Conservation (phyloP, 2,888 invertebrate genomes). For the Caradrina clavipalpis region DNA sequence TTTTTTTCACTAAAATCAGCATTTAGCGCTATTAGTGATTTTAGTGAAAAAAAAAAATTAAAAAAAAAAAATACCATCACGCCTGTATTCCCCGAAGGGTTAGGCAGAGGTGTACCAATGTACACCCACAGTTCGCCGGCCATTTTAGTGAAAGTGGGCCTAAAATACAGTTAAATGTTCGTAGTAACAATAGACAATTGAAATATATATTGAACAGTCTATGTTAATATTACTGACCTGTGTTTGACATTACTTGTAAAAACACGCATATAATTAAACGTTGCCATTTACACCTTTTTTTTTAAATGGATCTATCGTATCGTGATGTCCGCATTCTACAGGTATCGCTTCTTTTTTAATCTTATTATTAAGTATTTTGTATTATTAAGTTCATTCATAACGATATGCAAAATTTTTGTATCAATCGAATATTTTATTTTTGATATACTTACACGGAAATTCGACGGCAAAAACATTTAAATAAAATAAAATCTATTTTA, state of each 20-base stretch:
- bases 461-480: too few relatives aligned
- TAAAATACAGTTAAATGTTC: slow-evolving; percentile 1
- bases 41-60: too few relatives aligned
- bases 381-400: background rate
- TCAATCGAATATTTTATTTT: background rate
- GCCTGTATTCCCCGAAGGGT: too few relatives aligned
- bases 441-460: too few relatives aligned
- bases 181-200: slow-evolving; percentile 13
- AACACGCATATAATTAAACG: background rate
- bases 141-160: too few relatives aligned
- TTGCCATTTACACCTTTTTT: background rate
- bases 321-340: slow-evolving; percentile 3
- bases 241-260: background rate
- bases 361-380: background rate
- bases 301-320: background rate
- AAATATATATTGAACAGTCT: background rate
- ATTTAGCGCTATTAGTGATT: too few relatives aligned
- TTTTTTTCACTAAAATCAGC: too few relatives aligned
- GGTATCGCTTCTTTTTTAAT: background rate
- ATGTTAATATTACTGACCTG: slow-evolving; percentile 18
- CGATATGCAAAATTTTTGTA: slow-evolving; percentile 5
- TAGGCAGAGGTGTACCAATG: too few relatives aligned
- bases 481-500: too few relatives aligned
- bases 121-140: too few relatives aligned
- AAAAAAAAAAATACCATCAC: too few relatives aligned